phyloP scores from a whole-genome alignment of 92 coral and sea anemone species.

The Meandrina meandrites region DNA sequence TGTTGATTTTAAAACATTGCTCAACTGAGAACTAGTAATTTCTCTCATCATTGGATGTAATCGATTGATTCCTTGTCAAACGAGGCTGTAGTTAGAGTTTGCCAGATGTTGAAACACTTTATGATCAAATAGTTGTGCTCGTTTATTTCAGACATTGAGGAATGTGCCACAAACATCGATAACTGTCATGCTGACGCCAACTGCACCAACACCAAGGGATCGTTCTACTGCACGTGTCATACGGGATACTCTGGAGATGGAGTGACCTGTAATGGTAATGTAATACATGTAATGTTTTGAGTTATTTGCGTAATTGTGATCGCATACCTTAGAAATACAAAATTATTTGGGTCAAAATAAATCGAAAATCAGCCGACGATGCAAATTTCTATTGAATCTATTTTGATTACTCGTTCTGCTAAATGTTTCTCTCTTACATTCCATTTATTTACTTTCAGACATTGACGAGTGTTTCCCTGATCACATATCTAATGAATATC shows the following conservation, averaged over 20 bases:
- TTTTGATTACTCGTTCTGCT: neutral
- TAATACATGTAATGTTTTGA: neutral
- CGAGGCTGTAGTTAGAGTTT: too few relatives aligned
- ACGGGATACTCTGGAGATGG: conserved; percentile 89
- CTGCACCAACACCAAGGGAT: conserved; percentile 87
- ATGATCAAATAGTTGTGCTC: neutral
- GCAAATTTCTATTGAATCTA: neutral
- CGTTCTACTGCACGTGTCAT: conserved; percentile 85
- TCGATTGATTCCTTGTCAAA: too few relatives aligned
- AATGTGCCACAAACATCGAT: neutral
- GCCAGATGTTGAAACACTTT: neutral
- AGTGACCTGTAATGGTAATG: conserved; percentile 50
- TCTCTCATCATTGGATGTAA: too few relatives aligned
- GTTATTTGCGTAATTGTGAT: neutral
- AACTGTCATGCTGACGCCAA: conserved; percentile 81
- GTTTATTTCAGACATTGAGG: neutral
- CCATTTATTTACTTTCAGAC: conserved; percentile 2
- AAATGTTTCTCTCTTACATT: neutral
- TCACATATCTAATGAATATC: neutral
- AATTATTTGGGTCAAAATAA: too few relatives aligned
- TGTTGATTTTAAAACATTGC: too few relatives aligned
- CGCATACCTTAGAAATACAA: too few relatives aligned
- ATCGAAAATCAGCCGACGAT: too few relatives aligned
- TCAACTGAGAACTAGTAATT: too few relatives aligned
- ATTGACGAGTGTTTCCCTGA: conserved; percentile 23